These are phyloP conservation scores for Crepidodera aurea DNA, from an alignment of 2,888 invertebrate species.

Conservation along the genomic window DNA sequence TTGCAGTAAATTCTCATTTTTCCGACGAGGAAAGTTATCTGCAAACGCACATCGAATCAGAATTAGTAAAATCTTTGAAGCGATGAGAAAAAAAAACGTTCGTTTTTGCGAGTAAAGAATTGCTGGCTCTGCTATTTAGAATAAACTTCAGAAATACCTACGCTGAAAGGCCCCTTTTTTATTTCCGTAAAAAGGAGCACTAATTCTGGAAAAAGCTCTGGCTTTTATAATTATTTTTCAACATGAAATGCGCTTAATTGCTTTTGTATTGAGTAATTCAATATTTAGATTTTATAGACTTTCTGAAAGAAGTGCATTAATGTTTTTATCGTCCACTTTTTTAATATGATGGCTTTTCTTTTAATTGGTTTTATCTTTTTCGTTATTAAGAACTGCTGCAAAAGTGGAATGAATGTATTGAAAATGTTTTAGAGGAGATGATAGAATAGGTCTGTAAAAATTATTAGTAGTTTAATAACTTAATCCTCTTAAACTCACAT, in stretches of 20 bases:
- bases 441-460: no score
- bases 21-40: conserved; percentile 23
- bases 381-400: no score
- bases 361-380: no score
- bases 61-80: conserved; percentile 27
- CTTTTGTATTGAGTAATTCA: conserved; percentile 15
- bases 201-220: conserved; percentile 11
- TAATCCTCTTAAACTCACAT: no score
- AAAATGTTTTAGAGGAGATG: no score
- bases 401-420: no score
- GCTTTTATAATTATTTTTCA: conserved; percentile 21
- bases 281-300: conserved; percentile 14
- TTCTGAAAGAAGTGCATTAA: conserved; percentile 1
- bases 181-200: conserved; percentile 9
- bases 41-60: conserved; percentile 27
- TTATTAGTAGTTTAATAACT: no score
- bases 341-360: no score
- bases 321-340: not conserved
- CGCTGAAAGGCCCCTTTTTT: conserved; percentile 8
- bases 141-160: conserved; percentile 19
- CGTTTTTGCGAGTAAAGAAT: conserved; percentile 3
- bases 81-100: conserved; percentile 14
- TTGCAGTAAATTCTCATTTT: conserved; percentile 17
- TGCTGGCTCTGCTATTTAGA: conserved; percentile 20
- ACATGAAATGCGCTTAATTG: conserved; percentile 19